Conservation (phyloP, 2,113 vertebrate species). For the Geococcyx californianus region DNA sequence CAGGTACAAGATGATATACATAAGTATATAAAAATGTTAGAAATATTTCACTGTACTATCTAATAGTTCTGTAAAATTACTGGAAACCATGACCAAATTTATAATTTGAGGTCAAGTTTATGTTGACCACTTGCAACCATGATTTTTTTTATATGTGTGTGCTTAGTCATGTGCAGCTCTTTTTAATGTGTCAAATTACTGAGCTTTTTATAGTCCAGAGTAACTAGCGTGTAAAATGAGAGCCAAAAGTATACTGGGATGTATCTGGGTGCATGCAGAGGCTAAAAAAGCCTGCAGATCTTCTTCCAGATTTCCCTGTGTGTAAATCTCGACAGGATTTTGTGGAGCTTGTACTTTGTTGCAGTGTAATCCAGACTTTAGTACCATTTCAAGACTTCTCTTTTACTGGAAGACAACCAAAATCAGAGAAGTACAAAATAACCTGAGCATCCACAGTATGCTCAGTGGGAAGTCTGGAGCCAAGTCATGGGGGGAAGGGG, state of each 20-base stretch:
- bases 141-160: neutral
- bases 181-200: slow-evolving; percentile 30
- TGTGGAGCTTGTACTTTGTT: neutral
- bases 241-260: neutral
- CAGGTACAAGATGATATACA: slow-evolving; percentile 66
- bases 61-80: neutral
- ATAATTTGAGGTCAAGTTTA: neutral
- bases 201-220: slow-evolving; percentile 36
- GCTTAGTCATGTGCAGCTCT: neutral
- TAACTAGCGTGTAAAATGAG: neutral
- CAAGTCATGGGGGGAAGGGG: neutral
- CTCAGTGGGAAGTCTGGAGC: neutral
- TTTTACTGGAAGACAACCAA: neutral
- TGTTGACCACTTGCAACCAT: neutral
- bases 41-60: neutral
- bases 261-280: neutral
- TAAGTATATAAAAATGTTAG: neutral
- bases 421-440: neutral
- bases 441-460: neutral
- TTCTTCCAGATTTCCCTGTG: neutral
- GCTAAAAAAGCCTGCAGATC: neutral
- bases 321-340: neutral
- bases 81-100: neutral
- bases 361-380: neutral
- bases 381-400: neutral